phyloP scores from a whole-genome alignment of 2,113 vertebrate genomes.

The Muscicapa adusta region DNA sequence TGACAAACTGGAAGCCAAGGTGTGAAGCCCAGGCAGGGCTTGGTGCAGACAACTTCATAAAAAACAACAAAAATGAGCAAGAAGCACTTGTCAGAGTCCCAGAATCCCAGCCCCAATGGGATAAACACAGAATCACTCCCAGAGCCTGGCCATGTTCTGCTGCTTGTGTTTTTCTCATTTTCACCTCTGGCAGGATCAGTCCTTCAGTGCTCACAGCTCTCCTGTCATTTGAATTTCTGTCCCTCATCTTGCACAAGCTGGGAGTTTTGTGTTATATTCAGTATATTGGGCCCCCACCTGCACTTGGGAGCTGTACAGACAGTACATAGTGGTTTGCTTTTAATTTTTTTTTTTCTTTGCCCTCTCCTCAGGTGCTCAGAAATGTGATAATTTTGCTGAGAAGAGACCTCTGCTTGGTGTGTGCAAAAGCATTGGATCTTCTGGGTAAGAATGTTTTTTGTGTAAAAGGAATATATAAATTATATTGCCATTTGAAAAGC shows the following conservation, averaged over 20 bases:
- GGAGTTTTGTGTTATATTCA: background rate
- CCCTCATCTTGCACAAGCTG: background rate
- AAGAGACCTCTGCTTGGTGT: conserved; percentile 93
- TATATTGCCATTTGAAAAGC: background rate
- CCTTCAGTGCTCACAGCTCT: background rate
- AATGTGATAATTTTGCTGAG: conserved; percentile 88
- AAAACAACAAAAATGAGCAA: background rate
- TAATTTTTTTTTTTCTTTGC: background rate
- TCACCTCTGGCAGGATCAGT: background rate
- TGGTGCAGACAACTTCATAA: background rate
- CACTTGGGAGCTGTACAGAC: background rate
- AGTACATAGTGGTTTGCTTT: background rate
- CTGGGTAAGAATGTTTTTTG: conserved; percentile 82
- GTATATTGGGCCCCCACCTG: fast-evolving
- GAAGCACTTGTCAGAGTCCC: background rate
- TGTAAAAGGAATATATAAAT: background rate
- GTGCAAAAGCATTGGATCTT: conserved; percentile 95
- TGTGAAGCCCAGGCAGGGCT: background rate
- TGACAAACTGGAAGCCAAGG: background rate
- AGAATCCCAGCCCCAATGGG: background rate
- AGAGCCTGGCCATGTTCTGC: background rate
- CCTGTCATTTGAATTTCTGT: background rate
- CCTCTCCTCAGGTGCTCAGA: conserved; percentile 80
- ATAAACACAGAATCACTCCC: background rate
- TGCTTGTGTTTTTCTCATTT: background rate